A percentile compares a stretch with the other conserved stretches of the same genome.
Conservation (phyloP, 2,113 vertebrate species). For the Pachyramphus minor region DNA sequence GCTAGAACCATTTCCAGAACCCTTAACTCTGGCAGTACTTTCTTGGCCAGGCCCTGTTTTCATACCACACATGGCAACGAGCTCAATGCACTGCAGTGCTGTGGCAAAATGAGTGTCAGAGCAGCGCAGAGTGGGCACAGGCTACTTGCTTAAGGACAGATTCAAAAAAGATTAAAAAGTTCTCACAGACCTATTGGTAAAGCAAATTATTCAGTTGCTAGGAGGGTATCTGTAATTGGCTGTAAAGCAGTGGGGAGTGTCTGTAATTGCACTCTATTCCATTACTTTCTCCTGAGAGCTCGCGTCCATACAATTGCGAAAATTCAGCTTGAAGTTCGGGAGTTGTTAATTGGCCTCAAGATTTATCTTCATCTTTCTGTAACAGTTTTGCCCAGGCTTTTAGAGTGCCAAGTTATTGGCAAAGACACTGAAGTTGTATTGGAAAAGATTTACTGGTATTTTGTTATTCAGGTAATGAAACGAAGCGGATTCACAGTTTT, state of each 20-base stretch:
- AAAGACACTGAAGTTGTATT: not conserved
- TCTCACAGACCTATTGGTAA: not conserved
- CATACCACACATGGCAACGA: rapidly evolving
- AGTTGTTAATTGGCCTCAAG: not conserved
- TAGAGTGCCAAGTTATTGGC: not conserved
- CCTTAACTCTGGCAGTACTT: not conserved
- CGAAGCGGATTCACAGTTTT: not conserved
- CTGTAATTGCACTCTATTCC: not conserved
- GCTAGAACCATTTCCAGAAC: not conserved
- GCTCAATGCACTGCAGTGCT: not conserved
- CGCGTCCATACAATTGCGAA: not conserved
- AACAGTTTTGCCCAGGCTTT: not conserved
- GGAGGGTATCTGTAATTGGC: not conserved
- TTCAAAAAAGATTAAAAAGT: not conserved
- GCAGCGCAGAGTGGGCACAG: not conserved
- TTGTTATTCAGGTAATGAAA: not conserved
- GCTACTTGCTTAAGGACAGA: not conserved
- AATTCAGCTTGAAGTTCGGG: not conserved
- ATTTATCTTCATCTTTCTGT: not conserved
- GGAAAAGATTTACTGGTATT: not conserved
- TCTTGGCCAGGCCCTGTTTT: not conserved
- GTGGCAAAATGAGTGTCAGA: not conserved
- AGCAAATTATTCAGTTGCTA: not conserved
- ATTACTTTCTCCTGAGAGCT: not conserved
- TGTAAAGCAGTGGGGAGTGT: not conserved